A percentile compares a stretch with the other conserved stretches of the same genome.
These are phyloP conservation scores for Netelia virgata DNA, from an alignment of 2,888 invertebrate species.

Conservation along the genomic window DNA sequence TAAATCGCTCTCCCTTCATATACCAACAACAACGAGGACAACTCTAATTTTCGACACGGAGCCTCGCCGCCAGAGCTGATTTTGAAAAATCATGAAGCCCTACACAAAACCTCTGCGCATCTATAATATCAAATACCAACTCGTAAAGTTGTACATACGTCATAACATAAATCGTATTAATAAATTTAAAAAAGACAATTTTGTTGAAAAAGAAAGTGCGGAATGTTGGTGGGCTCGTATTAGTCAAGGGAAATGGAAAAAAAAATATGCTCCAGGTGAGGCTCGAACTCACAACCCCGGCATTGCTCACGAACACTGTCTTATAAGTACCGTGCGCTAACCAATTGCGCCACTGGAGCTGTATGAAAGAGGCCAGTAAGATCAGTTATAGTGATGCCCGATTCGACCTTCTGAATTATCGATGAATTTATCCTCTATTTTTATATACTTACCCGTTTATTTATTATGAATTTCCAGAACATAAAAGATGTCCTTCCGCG, in stretches of 20 bases:
- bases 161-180: not conserved
- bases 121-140: not conserved
- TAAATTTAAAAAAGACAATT: slow-evolving; percentile 24
- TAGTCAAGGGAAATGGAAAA: slow-evolving; percentile 73
- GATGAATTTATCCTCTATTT: not conserved
- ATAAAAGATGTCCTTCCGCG: not conserved
- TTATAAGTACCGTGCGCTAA: slow-evolving; percentile 99
- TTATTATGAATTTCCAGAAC: too few relatives aligned
- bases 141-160: slow-evolving; percentile 22
- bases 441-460: not conserved
- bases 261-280: slow-evolving; percentile 97
- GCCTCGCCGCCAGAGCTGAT: not conserved
- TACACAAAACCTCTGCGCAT: not conserved
- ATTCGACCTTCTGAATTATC: not conserved
- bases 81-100: not conserved
- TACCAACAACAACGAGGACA: slow-evolving; percentile 32
- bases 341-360: slow-evolving; percentile 99
- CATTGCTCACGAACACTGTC: slow-evolving; percentile 98
- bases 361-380: slow-evolving; percentile 56
- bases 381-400: slow-evolving; percentile 25
- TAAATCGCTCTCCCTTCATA: slow-evolving; percentile 29
- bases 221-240: not conserved
- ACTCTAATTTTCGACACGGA: slow-evolving; percentile 28
- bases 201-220: slow-evolving; percentile 5
- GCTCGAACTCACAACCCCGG: slow-evolving; percentile 99